These are phyloP conservation scores for Tinea trinotella DNA, from an alignment of 2,888 invertebrate species.

Conservation along the genomic window DNA sequence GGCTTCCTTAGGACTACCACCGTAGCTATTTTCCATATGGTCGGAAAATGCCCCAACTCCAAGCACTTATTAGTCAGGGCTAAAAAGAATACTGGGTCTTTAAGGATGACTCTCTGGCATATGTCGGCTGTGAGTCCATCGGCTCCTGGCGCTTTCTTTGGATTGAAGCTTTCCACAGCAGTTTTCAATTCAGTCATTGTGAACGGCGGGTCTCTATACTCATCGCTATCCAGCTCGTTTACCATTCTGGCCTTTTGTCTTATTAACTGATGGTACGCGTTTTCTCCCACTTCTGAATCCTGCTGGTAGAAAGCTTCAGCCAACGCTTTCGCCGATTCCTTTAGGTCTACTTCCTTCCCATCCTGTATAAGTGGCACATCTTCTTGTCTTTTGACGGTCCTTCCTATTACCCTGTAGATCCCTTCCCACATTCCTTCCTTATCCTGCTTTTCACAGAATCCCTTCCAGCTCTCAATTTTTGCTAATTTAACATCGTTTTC, in stretches of 20 bases:
- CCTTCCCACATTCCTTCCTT: neutral
- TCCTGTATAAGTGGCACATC: neutral
- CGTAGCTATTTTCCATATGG: conserved; percentile 20
- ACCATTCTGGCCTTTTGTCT: neutral
- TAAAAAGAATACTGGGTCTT: conserved; percentile 6
- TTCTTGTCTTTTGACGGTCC: neutral
- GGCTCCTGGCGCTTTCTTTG: neutral
- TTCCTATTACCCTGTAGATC: neutral
- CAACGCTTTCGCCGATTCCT: neutral
- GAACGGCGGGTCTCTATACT: neutral
- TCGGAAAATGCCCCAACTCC: conserved; percentile 21
- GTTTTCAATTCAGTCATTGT: neutral
- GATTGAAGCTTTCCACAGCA: neutral
- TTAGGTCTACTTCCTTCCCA: neutral
- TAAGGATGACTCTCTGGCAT: no score
- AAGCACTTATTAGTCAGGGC: conserved; percentile 20
- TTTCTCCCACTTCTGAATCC: neutral
- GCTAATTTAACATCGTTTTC: no score
- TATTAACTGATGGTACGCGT: neutral
- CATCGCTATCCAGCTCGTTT: neutral
- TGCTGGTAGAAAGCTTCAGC: neutral
- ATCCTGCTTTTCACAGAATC: no score
- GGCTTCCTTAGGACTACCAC: conserved; percentile 22
- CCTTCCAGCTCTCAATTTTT: no score
- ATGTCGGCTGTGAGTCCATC: neutral